A percentile compares a stretch with the other conserved stretches of the same genome.
Conservation (phyloP, 2,113 vertebrate species). For the Limanda limanda region DNA sequence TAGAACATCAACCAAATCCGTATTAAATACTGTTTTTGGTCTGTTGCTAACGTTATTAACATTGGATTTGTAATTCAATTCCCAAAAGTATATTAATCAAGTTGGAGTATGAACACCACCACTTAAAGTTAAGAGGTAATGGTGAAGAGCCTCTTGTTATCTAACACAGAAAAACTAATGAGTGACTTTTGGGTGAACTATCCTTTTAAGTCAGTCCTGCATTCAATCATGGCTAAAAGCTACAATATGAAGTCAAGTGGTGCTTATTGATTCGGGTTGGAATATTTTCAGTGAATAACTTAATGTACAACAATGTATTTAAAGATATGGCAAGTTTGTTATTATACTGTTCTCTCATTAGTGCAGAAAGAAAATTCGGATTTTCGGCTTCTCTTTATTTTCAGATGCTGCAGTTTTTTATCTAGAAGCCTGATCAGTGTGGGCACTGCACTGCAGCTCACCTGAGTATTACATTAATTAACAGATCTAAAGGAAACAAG, state of each 20-base stretch:
- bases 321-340: constrained; percentile 5
- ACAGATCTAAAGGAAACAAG: constrained; percentile 1
- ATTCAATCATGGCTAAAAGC: too few species aligned
- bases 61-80: background rate
- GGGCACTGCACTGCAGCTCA: constrained; percentile 2
- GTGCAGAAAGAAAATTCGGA: background rate
- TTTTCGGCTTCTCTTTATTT: background rate
- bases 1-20: too few species aligned
- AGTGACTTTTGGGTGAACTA: too few species aligned
- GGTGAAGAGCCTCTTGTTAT: background rate
- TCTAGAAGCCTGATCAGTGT: constrained; percentile 16
- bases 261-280: constrained; percentile 13
- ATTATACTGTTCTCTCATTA: background rate
- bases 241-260: background rate
- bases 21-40: too few species aligned
- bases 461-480: background rate
- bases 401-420: constrained; percentile 24
- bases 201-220: background rate
- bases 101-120: too few species aligned
- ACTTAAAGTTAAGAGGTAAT: background rate
- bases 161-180: background rate
- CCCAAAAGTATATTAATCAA: background rate
- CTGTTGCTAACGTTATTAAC: background rate
- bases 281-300: background rate
- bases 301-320: background rate